Conservation (phyloP, 2,113 vertebrate genomes). For the Microtus oregoni region DNA sequence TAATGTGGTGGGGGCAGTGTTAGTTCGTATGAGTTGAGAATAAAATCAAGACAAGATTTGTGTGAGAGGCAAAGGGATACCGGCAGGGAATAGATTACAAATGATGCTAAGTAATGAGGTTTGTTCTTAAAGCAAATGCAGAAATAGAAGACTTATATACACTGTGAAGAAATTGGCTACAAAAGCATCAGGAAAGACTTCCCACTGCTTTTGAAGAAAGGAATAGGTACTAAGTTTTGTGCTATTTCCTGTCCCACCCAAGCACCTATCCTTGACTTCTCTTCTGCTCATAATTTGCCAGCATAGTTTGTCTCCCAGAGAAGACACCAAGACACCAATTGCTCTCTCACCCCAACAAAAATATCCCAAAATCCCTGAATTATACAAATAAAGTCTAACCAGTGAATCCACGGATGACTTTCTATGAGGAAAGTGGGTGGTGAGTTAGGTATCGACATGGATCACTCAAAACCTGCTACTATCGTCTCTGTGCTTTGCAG, state of each 20-base stretch:
- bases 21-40: background rate
- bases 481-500: conserved; percentile 4
- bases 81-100: background rate
- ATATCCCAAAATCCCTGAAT: background rate
- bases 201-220: conserved; percentile 9
- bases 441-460: background rate
- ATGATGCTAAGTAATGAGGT: background rate
- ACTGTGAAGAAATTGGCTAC: background rate
- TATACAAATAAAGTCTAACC: background rate
- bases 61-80: background rate
- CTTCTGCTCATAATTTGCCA: background rate
- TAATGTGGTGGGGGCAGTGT: background rate
- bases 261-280: background rate
- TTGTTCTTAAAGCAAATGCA: background rate
- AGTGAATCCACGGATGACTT: background rate
- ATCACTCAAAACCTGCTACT: background rate
- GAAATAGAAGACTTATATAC: background rate
- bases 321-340: background rate
- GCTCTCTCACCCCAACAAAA: background rate
- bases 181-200: conserved; percentile 15
- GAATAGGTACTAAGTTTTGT: background rate
- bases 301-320: background rate
- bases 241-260: background rate
- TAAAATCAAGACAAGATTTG: background rate
- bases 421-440: background rate